These are phyloP conservation scores for Rhamphomyia laevipes DNA, from an alignment of 2,888 invertebrate species.

Conservation along the genomic window DNA sequence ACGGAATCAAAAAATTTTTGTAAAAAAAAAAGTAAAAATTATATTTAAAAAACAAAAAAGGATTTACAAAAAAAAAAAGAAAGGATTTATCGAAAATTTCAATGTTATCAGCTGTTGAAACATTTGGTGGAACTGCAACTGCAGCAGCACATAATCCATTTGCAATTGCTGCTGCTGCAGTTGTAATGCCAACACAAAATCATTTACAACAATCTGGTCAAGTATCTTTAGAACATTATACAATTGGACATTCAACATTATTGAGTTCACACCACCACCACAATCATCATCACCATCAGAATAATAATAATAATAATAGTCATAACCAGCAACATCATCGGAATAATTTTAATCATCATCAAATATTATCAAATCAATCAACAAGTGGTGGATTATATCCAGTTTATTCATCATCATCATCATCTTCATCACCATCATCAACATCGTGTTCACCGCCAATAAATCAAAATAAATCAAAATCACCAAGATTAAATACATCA, in stretches of 20 bases:
- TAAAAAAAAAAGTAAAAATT: too few species aligned
- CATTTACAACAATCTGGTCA: slow-evolving; percentile 9
- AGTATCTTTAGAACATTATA: slow-evolving; percentile 5
- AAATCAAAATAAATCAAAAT: neutral
- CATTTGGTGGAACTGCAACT: slow-evolving; percentile 22
- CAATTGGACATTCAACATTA: slow-evolving; percentile 4
- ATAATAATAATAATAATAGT: too few species aligned
- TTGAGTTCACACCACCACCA: neutral
- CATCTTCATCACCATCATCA: slow-evolving; percentile 4
- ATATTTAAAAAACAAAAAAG: too few species aligned
- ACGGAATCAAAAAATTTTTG: too few species aligned
- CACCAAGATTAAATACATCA: neutral
- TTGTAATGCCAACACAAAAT: slow-evolving; percentile 16
- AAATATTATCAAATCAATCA: neutral
- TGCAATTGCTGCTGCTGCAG: slow-evolving; percentile 22
- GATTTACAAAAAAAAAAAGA: too few species aligned
- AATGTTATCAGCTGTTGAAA: slow-evolving; percentile 27
- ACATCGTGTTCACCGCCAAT: neutral
- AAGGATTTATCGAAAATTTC: neutral
- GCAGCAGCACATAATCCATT: slow-evolving; percentile 21
- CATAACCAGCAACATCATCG: neutral
- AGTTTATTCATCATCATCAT: slow-evolving; percentile 4
- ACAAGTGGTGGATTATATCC: neutral
- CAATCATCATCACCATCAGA: neutral
- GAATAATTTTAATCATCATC: neutral